These are phyloP conservation scores for Saccostrea cuccullata DNA, from an alignment of 1,140 invertebrate genomes.

Conservation along the genomic window DNA sequence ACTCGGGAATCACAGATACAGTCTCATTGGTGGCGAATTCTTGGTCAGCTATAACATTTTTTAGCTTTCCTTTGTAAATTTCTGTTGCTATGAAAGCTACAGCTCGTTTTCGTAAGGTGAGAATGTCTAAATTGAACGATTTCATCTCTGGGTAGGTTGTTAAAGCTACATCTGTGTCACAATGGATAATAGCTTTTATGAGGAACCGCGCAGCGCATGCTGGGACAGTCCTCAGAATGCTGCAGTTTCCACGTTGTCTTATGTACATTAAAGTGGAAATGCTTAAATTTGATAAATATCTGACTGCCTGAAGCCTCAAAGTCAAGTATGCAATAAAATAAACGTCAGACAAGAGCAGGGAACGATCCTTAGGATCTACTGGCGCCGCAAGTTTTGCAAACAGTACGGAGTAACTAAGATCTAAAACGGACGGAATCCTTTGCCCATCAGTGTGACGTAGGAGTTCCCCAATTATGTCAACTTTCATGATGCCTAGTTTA, in stretches of 20 bases:
- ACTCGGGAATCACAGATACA: conserved; percentile 29
- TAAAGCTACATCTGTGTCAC: neutral
- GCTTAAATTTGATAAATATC: neutral
- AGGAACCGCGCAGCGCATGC: conserved; percentile 36
- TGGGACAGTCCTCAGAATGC: neutral
- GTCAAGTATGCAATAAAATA: neutral
- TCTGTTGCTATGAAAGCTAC: conserved; percentile 6
- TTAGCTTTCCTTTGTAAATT: conserved; percentile 37
- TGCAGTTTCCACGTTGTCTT: neutral
- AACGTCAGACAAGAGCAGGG: neutral
- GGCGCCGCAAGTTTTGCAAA: neutral
- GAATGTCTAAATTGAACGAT: neutral
- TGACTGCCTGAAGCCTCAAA: neutral
- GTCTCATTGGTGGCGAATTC: neutral
- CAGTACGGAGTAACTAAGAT: neutral
- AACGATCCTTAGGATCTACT: neutral
- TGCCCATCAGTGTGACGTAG: neutral
- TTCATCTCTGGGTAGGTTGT: neutral
- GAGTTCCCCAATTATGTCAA: neutral
- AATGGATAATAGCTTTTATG: conserved; percentile 29
- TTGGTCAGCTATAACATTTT: conserved; percentile 18
- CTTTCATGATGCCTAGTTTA: neutral
- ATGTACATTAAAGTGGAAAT: conserved; percentile 9
- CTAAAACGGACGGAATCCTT: neutral
- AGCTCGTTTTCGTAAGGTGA: conserved; percentile 14